Percentiles rank a stretch among this genome's conserved stretches.
These are phyloP conservation scores for Oceanodroma leucorhoa DNA, from an alignment of 2,797 vertebrate species.

Conservation along the genomic window DNA sequence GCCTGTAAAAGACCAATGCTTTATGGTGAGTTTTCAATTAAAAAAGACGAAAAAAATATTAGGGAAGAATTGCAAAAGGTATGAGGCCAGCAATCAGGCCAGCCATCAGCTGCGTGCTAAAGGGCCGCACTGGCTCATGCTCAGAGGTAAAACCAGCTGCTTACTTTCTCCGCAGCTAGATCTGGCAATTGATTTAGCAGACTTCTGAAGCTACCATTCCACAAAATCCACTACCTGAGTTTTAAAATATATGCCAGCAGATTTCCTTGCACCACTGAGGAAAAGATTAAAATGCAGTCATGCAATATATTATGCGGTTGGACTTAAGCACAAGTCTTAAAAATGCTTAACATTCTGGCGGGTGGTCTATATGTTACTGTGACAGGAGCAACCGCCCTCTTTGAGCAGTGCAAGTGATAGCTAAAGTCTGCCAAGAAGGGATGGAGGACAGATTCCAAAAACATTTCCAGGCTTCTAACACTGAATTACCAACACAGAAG, in stretches of 20 bases:
- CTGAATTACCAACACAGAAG: neutral
- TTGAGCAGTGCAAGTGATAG: slow-evolving; percentile 6
- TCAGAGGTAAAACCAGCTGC: neutral
- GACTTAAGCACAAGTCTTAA: neutral
- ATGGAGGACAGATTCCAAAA: slow-evolving; percentile 10
- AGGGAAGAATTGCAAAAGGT: neutral
- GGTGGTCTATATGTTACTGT: neutral
- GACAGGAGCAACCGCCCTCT: slow-evolving; percentile 30
- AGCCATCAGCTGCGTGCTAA: neutral
- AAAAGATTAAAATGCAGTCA: slow-evolving; percentile 9
- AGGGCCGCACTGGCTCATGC: neutral
- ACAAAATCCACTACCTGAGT: neutral
- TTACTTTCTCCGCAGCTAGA: neutral
- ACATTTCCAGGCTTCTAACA: slow-evolving; percentile 16
- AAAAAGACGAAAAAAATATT: neutral
- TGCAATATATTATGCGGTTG: neutral
- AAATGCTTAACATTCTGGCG: neutral
- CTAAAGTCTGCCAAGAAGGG: slow-evolving; percentile 30
- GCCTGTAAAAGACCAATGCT: neutral
- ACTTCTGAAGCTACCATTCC: neutral
- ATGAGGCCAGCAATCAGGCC: neutral
- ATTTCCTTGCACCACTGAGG: neutral
- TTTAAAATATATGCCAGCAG: neutral
- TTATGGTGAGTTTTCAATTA: neutral
- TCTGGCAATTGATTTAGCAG: neutral